These are phyloP conservation scores for Lethenteron reissneri DNA, from an alignment of 2,113 vertebrate species.

Conservation along the genomic window DNA sequence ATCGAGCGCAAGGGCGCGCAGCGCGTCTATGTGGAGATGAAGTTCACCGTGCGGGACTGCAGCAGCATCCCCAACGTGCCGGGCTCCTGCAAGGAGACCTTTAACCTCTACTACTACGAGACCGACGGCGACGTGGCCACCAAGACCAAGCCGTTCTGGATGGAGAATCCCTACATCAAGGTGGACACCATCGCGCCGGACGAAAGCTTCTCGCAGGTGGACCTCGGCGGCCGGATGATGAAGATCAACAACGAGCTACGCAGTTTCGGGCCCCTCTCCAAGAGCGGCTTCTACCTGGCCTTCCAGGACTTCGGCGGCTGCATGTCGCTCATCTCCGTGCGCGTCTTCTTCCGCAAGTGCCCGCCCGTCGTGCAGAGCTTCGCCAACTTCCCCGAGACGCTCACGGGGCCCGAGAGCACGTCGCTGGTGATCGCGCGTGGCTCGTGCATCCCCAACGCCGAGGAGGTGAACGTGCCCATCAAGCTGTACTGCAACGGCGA, in stretches of 20 bases:
- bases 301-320: slow-evolving; percentile 97
- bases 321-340: slow-evolving; percentile 88
- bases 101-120: slow-evolving; percentile 96
- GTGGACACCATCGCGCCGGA: slow-evolving; percentile 97
- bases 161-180: slow-evolving; percentile 90
- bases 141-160: slow-evolving; percentile 84
- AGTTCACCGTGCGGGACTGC: slow-evolving; percentile 91
- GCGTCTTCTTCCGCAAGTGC: slow-evolving; percentile 95
- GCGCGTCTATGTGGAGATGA: slow-evolving; percentile 89
- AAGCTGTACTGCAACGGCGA: slow-evolving; percentile 97
- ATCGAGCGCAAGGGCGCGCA: slow-evolving; percentile 66
- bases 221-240: slow-evolving; percentile 89
- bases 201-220: slow-evolving; percentile 97
- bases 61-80: slow-evolving; percentile 92
- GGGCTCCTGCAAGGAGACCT: slow-evolving; percentile 94
- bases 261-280: slow-evolving; percentile 77
- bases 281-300: slow-evolving; percentile 85
- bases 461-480: slow-evolving; percentile 89
- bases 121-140: slow-evolving; percentile 78
- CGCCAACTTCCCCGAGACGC: slow-evolving; percentile 81
- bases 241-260: slow-evolving; percentile 95
- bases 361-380: slow-evolving; percentile 94
- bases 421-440: slow-evolving; percentile 81
- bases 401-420: slow-evolving; percentile 92
- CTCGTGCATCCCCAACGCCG: slow-evolving; percentile 70